phyloP scores from a whole-genome alignment of 2,888 invertebrate genomes.

The Strigamia transsilvanica region DNA sequence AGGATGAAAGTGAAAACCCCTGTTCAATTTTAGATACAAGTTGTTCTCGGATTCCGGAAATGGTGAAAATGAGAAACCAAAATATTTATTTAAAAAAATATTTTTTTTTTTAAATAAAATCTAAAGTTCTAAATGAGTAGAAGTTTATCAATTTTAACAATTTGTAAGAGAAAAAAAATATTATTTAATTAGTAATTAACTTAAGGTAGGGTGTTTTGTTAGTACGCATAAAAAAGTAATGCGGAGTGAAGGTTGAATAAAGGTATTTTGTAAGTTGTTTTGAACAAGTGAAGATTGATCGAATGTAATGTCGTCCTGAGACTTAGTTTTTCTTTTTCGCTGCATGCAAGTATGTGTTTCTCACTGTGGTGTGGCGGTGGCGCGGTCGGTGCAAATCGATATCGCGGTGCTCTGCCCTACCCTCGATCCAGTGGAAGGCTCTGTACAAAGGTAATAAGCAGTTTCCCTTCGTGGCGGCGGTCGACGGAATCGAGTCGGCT shows the following conservation, averaged over 20 bases:
- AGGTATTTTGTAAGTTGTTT: constrained; percentile 37
- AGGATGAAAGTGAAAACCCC: constrained; percentile 38
- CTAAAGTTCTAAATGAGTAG: not conserved
- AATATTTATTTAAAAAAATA: not conserved
- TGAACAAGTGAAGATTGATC: constrained; percentile 28
- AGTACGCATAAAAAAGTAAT: not conserved
- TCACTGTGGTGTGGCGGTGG: constrained; percentile 44
- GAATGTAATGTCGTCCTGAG: constrained; percentile 39
- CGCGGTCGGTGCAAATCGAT: constrained; percentile 48
- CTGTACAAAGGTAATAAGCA: constrained; percentile 49
- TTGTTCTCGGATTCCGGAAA: not conserved
- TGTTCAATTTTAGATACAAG: constrained; percentile 35
- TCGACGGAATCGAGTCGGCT: constrained; percentile 48
- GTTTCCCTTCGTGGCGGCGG: constrained; percentile 49
- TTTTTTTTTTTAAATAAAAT: too few relatives aligned
- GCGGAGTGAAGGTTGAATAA: constrained; percentile 8
- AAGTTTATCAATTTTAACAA: too few relatives aligned
- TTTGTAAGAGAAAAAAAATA: too few relatives aligned
- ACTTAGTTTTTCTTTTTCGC: constrained; percentile 34
- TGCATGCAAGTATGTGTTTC: constrained; percentile 26
- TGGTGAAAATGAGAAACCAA: not conserved
- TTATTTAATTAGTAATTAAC: too few relatives aligned
- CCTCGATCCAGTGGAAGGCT: constrained; percentile 49
- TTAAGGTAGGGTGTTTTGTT: not conserved
- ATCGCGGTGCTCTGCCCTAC: constrained; percentile 32